phyloP scores from a whole-genome alignment of 2,113 vertebrate species.

The Nipponia nippon region DNA sequence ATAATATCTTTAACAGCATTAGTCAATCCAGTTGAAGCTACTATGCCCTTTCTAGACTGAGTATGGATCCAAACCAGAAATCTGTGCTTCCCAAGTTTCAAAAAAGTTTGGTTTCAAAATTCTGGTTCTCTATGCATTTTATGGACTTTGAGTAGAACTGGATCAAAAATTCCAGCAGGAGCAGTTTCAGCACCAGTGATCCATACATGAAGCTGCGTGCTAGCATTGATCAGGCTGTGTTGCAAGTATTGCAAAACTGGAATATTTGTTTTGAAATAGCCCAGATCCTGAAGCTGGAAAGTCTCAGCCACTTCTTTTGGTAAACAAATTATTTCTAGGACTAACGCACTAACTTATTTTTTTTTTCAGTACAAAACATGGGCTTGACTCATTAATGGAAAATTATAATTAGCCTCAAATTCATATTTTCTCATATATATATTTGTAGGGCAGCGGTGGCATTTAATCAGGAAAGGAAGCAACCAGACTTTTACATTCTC shows the following conservation, averaged over 20 bases:
- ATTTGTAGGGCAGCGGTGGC: neutral
- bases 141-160: neutral
- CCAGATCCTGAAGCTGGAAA: neutral
- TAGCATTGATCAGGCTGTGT: constrained; percentile 21
- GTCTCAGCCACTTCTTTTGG: neutral
- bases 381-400: neutral
- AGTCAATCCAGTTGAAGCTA: neutral
- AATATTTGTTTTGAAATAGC: constrained; percentile 26
- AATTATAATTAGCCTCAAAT: neutral
- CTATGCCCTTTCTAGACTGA: neutral
- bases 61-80: neutral
- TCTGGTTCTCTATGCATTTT: neutral
- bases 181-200: neutral
- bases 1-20: neutral
- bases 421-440: neutral
- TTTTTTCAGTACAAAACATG: neutral
- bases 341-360: neutral
- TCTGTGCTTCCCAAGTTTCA: neutral
- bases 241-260: constrained; percentile 38
- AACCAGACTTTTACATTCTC: neutral
- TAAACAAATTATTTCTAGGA: neutral
- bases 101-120: neutral
- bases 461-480: neutral
- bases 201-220: neutral
- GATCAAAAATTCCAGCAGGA: neutral